Base-by-base conservation (phyloP, 2,888 invertebrate species). In the Ctena decussata region DNA sequence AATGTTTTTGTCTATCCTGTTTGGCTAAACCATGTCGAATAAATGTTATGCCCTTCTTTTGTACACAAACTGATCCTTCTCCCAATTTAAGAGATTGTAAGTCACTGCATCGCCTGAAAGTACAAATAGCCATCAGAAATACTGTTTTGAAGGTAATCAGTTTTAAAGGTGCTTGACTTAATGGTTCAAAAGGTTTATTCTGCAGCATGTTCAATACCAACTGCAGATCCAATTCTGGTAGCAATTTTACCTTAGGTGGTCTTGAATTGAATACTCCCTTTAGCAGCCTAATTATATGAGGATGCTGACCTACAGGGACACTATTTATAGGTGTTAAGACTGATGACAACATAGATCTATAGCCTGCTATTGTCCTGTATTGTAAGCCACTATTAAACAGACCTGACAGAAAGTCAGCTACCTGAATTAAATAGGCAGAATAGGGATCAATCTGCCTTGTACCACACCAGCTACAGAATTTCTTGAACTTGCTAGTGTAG, bases 211-310 rank as follows among this genome's bases (percentile, higher is more conserved):
- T 37, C 21, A 84, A 35, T 49, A 80, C 83, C 15, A 44, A 12
- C 0, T 37, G 74, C 78, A 84, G 75, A 81, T 86, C 77, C 84
- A 77, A 80, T 44, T 79, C 82, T 32, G 84, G 84, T n/a, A 79
- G 35, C 21, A 81, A 21, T 71, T 35, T 75, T n/a, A 24, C 30
- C 15, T 57, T 27, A 1, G 80, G 83, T 32, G 77, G 86, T 60
- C 83, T 80, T 2, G 30, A 39, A 60, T 80, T 76, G 21, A 83
- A 80, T 0, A 77, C 80, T 46, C 78, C 80, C 44, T 80, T 77
- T 6, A 70, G 41, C 11, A 83, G 46, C 35, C 73, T 32, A 32
- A 74, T 57, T 32, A 78, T 76, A 35, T 75, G 15, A 0, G 81
- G 78, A 57, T 82, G 82, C 39, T 82, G 81, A 3, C 82, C 85